Percentiles rank a stretch among this genome's conserved stretches.
phyloP scores from a whole-genome alignment of 1,140 invertebrate species.

The Scaptomyza pallida region DNA sequence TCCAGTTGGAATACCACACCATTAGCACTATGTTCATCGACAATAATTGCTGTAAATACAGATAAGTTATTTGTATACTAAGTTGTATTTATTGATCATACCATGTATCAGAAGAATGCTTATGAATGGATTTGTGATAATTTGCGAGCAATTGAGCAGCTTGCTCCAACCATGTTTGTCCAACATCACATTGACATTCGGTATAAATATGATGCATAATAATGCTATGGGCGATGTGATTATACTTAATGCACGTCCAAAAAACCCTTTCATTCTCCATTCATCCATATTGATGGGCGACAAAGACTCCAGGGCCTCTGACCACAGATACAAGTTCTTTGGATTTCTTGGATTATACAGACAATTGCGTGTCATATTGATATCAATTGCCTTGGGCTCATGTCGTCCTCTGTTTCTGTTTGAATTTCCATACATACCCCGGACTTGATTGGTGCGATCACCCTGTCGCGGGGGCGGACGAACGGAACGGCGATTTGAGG shows the following conservation, averaged over 20 bases:
- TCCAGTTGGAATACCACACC: constrained; percentile 5
- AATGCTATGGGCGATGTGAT: constrained; percentile 25
- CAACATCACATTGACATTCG: constrained; percentile 38
- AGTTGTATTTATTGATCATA: neutral
- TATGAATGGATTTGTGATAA: constrained; percentile 47
- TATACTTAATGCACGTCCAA: constrained; percentile 19
- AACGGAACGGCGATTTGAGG: too few species aligned
- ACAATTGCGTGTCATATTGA: too few species aligned
- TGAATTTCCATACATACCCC: too few species aligned
- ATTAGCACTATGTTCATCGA: too few species aligned
- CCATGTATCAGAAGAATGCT: constrained; percentile 36
- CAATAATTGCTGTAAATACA: too few species aligned
- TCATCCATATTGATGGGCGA: constrained; percentile 34
- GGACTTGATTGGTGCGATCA: too few species aligned
- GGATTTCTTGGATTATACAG: constrained; percentile 38
- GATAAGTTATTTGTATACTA: too few species aligned
- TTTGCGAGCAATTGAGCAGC: constrained; percentile 56
- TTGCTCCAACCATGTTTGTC: constrained; percentile 67
- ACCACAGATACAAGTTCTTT: constrained; percentile 35
- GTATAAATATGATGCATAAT: constrained; percentile 25
- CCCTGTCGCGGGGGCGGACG: too few species aligned
- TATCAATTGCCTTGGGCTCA: too few species aligned
- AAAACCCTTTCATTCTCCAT: constrained; percentile 27
- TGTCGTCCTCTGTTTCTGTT: too few species aligned
- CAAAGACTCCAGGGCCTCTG: constrained; percentile 27